Conservation (phyloP, 2,113 vertebrate species). For the Vidua chalybeata region DNA sequence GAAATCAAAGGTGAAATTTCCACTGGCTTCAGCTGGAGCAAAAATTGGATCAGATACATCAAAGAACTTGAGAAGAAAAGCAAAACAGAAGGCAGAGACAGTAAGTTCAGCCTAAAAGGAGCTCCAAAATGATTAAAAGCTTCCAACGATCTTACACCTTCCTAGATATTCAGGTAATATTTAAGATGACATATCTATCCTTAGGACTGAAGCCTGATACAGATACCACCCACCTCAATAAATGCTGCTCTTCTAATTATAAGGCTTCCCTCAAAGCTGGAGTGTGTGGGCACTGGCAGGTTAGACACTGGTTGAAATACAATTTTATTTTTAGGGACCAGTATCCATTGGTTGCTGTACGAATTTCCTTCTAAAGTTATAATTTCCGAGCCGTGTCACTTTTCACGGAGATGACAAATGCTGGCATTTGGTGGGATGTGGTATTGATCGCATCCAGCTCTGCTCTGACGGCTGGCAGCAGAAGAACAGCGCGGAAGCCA, state of each 20-base stretch:
- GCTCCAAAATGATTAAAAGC: slow-evolving; percentile 9
- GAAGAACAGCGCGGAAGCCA: not conserved
- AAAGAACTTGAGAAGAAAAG: slow-evolving; percentile 1
- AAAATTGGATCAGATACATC: not conserved
- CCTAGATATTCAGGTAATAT: not conserved
- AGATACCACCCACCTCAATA: not conserved
- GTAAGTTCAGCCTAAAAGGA: not conserved
- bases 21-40: not conserved
- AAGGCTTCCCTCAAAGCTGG: not conserved
- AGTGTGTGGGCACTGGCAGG: not conserved
- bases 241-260: not conserved
- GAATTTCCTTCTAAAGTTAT: not conserved
- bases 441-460: not conserved
- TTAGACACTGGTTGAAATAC: not conserved
- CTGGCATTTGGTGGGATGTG: not conserved
- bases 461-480: not conserved
- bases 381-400: not conserved
- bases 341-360: not conserved
- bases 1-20: slow-evolving; percentile 38
- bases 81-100: not conserved
- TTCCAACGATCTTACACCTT: not conserved
- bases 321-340: not conserved
- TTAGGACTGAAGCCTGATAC: not conserved
- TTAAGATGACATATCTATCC: not conserved
- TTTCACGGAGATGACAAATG: slow-evolving; percentile 3